A percentile compares a stretch with the other conserved stretches of the same genome.
These are phyloP conservation scores for Cremastobaeus sp. DNA, from an alignment of 2,888 invertebrate species.

Conservation along the genomic window DNA sequence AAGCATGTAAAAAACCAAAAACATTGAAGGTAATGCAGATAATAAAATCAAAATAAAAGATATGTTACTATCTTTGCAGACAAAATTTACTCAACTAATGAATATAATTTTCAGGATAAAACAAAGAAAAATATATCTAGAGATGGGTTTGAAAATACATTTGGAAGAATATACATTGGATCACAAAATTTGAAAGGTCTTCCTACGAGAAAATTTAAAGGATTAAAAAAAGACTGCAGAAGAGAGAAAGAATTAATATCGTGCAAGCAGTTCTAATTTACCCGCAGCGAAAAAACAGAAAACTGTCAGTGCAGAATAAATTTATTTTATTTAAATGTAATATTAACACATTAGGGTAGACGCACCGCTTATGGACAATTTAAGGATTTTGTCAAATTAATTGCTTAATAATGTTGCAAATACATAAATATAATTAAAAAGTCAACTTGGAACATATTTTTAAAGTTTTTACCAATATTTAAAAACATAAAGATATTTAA, in stretches of 20 bases:
- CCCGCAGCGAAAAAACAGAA: conserved; percentile 24
- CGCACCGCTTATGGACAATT: no score
- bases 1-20: conserved; percentile 88
- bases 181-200: conserved; percentile 90
- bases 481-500: no score
- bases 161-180: conserved; percentile 95
- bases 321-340: conserved; percentile 4
- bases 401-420: no score
- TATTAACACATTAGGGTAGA: no score
- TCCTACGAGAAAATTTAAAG: conserved; percentile 95
- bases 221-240: conserved; percentile 86
- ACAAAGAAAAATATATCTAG: conserved; percentile 94
- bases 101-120: conserved; percentile 81
- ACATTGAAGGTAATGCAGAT: conserved; percentile 85
- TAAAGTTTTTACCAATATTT: no score
- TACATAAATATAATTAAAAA: no score
- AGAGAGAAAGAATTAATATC: conserved; percentile 82
- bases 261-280: background rate
- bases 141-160: conserved; percentile 92
- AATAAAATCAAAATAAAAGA: no score
- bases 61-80: no score
- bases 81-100: no score
- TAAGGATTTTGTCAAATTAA: no score
- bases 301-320: background rate
- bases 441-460: no score